Evolutionary conservation across 64 coral and sea anemone species (phyloP).

Genomic region (Platygyra sinensis): DNA sequence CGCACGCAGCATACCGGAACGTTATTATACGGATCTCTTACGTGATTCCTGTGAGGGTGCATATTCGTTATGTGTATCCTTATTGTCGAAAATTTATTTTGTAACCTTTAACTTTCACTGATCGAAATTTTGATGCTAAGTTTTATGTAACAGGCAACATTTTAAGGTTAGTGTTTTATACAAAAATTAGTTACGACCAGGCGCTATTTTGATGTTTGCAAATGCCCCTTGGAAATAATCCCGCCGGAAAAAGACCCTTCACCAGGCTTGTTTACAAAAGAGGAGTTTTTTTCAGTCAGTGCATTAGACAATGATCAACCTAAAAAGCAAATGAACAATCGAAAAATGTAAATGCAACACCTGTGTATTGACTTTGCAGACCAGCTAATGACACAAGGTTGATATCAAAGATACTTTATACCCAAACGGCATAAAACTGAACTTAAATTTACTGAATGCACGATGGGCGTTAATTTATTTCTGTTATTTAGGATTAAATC

Average conservation of each 20-base stretch:
- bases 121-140: no score
- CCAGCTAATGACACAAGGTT: background rate
- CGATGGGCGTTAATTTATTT: background rate
- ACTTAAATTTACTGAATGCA: no score
- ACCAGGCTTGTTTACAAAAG: background rate
- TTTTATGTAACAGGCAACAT: no score
- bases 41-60: background rate
- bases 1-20: conserved; percentile 43
- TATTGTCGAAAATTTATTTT: background rate
- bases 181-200: no score
- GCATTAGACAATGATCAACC: background rate
- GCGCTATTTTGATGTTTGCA: no score
- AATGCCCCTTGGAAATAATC: background rate
- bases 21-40: background rate
- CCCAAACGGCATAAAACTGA: background rate
- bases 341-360: background rate
- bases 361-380: background rate
- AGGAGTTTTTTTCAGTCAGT: background rate
- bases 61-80: background rate
- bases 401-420: background rate
- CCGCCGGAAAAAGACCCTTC: background rate
- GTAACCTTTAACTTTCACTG: background rate
- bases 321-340: background rate
- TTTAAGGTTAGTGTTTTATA: no score
- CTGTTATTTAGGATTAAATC: background rate